These are phyloP conservation scores for Hylia prasina DNA, from an alignment of 2,113 vertebrate species.

Conservation along the genomic window DNA sequence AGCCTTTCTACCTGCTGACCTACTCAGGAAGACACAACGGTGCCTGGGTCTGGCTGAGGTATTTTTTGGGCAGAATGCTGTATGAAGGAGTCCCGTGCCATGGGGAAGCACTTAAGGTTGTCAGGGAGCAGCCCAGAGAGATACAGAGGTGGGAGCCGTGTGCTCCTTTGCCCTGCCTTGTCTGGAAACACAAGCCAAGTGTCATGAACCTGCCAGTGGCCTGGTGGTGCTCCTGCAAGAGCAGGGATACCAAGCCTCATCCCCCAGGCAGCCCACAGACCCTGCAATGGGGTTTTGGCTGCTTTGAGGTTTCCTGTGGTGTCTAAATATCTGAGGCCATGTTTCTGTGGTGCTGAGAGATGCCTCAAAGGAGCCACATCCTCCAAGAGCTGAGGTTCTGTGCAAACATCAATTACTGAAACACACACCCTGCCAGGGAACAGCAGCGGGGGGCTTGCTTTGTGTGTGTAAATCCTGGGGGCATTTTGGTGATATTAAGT, in stretches of 20 bases:
- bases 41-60: background rate
- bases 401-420: background rate
- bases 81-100: background rate
- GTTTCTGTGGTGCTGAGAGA: background rate
- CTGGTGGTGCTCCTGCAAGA: background rate
- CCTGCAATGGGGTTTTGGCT: background rate
- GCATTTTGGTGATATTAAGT: background rate
- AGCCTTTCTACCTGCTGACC: background rate
- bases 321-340: background rate
- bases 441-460: background rate
- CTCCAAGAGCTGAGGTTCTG: background rate
- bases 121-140: accelerated
- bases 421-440: background rate
- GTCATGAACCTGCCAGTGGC: accelerated
- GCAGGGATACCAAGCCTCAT: background rate
- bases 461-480: background rate
- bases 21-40: background rate
- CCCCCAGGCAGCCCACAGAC: background rate
- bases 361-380: background rate
- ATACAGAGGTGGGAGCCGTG: accelerated
- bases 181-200: background rate
- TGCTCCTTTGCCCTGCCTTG: accelerated
- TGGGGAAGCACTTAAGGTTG: background rate
- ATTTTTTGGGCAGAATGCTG: background rate
- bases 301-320: background rate